Percentiles rank a stretch among this genome's conserved stretches.
phyloP scores from a whole-genome alignment of 2,113 vertebrate species.

The Larimichthys polyactis region DNA sequence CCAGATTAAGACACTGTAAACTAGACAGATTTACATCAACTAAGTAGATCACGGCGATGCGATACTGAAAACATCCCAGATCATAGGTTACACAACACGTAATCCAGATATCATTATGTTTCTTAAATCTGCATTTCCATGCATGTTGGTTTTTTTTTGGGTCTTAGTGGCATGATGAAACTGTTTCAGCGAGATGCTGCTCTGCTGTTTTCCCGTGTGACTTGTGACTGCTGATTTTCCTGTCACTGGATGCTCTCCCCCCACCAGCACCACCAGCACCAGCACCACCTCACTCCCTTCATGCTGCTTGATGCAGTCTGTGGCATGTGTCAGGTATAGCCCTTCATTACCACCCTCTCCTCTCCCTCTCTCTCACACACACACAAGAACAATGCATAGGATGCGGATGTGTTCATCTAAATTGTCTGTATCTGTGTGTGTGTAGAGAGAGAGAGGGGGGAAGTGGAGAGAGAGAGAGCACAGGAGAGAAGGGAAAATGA shows the following conservation, averaged over 20 bases:
- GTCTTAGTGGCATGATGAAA: background rate
- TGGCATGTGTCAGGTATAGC: slow-evolving; percentile 69
- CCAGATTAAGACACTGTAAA: slow-evolving; percentile 73
- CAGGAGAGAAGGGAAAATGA: slow-evolving; percentile 69
- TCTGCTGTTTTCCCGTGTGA: slow-evolving; percentile 24
- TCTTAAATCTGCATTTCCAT: slow-evolving; percentile 11
- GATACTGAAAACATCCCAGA: slow-evolving; percentile 53
- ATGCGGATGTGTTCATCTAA: slow-evolving; percentile 35
- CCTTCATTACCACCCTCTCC: slow-evolving; percentile 63
- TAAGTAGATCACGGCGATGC: slow-evolving; percentile 64
- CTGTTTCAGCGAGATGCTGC: background rate
- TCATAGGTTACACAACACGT: slow-evolving; percentile 49
- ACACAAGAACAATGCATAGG: slow-evolving; percentile 30
- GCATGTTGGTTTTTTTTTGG: background rate
- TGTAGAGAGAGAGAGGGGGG: background rate
- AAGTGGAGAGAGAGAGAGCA: background rate
- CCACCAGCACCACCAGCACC: too few species aligned
- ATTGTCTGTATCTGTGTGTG: slow-evolving; percentile 19
- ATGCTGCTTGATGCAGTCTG: slow-evolving; percentile 63
- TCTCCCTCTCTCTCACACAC: background rate
- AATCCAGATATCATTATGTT: slow-evolving; percentile 56
- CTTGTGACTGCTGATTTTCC: slow-evolving; percentile 49
- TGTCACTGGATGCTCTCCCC: slow-evolving; percentile 47
- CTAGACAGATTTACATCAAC: slow-evolving; percentile 63
- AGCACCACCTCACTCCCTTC: background rate